Evolutionary conservation across 2,888 invertebrate species (phyloP), one percentile per base, ranked within the genome.

Genomic region (Clunio marinus): DNA sequence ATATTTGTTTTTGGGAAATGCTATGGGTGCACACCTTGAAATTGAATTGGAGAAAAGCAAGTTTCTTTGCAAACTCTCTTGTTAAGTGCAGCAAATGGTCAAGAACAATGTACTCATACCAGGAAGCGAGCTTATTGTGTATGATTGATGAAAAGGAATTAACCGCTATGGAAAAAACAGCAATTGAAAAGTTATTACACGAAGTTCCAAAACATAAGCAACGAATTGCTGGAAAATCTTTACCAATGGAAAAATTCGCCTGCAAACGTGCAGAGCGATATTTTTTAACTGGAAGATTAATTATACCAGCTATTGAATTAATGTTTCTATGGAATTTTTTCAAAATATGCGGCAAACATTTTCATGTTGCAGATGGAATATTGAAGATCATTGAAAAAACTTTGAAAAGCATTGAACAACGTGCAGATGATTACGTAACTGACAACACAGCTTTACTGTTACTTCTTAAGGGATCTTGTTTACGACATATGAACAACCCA

Each of bases 211-310:
- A 82, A 66, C 86, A 87, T 77, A 93, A 93, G 74, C 92, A 95
- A 75, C 84, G 91, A 69, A 92, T 97, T 68, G 96, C 96, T 28
- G 97, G 98, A 0, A 97, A 97, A 80, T 96, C 96, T 0, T 80
- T 98, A 71, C 97, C 98, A 1, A 89, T 96, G 86, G 97, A 98
- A 79, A 98, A 98, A 78, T 97, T 96, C 79, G 89, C 91, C 57
- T 85, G 92, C n/a, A 89, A 88, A 75, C 92, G 93, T 73, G 85
- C 93, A 55, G 85, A 87, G 71, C 84, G 94, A 63, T 96, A 86
- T 78, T 83, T 85, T 70, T 93, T 95, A 76, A 84, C 86, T 63
- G 83, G 87, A 65, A 81, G 81, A 45, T 81, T 98, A 24, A 79
- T 89, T 3, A 81, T 96, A 72, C 96, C 97, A 1, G 88, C 88